Conservation (phyloP, 2,797 vertebrate genomes). For the Chelon labrosus region DNA sequence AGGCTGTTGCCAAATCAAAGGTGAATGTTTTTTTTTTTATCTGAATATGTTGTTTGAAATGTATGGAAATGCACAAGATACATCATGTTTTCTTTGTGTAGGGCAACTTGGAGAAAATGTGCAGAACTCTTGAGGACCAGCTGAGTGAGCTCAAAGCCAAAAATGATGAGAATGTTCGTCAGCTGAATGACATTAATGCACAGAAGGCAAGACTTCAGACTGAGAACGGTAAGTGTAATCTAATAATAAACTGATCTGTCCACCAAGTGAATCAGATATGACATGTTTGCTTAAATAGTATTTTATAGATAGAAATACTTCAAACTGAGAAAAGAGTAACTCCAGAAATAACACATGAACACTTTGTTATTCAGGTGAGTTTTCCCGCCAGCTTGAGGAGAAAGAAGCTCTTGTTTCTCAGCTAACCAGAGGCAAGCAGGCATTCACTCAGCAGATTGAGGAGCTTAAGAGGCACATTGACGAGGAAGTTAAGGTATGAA, state of each 20-base stretch:
- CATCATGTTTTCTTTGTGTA: slow-evolving; percentile 43
- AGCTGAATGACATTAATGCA: slow-evolving; percentile 84
- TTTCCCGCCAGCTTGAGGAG: slow-evolving; percentile 78
- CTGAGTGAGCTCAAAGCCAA: slow-evolving; percentile 88
- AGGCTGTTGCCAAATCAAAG: slow-evolving; percentile 52
- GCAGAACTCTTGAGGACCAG: slow-evolving; percentile 89
- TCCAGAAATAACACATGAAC: too few relatives aligned
- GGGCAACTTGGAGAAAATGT: slow-evolving; percentile 91
- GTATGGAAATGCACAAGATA: neutral
- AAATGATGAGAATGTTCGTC: slow-evolving; percentile 87
- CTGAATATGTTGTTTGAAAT: too few relatives aligned
- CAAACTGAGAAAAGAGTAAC: neutral
- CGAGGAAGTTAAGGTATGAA: slow-evolving; percentile 26
- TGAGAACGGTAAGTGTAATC: slow-evolving; percentile 79
- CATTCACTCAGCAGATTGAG: slow-evolving; percentile 91
- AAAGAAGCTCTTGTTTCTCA: slow-evolving; percentile 91
- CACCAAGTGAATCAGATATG: too few relatives aligned
- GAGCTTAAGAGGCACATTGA: slow-evolving; percentile 86
- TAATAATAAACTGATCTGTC: too few relatives aligned
- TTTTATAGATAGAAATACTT: too few relatives aligned
- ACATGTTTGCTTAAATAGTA: too few relatives aligned
- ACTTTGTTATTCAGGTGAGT: slow-evolving; percentile 10
- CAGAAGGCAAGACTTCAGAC: slow-evolving; percentile 89
- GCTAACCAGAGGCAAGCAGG: slow-evolving; percentile 90
- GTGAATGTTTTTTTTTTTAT: too few relatives aligned